phyloP scores from a whole-genome alignment of 2,888 invertebrate species.

The Cylindroiulus punctatus region DNA sequence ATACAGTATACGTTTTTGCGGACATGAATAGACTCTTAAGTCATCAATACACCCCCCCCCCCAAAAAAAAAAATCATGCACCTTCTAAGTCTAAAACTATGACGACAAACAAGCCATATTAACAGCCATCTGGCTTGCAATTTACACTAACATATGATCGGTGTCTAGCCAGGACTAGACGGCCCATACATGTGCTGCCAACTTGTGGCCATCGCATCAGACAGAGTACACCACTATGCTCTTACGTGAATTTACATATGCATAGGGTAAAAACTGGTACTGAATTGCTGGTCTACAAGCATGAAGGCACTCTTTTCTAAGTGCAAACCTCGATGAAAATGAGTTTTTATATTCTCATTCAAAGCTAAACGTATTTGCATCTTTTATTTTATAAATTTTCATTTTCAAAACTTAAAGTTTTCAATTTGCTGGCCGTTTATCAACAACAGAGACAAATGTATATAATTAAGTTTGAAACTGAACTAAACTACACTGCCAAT shows the following conservation, averaged over 20 bases:
- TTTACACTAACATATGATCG: background rate
- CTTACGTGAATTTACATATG: background rate
- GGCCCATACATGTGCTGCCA: conserved; percentile 42
- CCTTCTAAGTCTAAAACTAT: no score
- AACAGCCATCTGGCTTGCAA: background rate
- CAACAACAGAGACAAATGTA: no score
- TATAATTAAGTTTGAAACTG: no score
- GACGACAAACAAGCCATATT: background rate
- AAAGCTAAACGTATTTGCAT: background rate
- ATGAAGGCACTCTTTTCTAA: background rate
- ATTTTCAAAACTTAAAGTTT: no score
- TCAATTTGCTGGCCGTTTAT: no score
- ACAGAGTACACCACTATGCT: background rate
- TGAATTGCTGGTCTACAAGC: background rate
- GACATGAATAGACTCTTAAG: no score
- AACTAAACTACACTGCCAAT: no score
- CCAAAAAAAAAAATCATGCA: no score
- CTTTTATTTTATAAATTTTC: no score
- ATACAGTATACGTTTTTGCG: no score
- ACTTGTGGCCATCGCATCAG: background rate
- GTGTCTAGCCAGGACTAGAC: background rate
- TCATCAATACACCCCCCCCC: no score
- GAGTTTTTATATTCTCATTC: background rate
- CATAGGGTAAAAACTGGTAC: background rate
- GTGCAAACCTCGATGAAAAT: background rate